phyloP scores from a whole-genome alignment of 2,888 invertebrate species.

The Frankliniella intonsa region DNA sequence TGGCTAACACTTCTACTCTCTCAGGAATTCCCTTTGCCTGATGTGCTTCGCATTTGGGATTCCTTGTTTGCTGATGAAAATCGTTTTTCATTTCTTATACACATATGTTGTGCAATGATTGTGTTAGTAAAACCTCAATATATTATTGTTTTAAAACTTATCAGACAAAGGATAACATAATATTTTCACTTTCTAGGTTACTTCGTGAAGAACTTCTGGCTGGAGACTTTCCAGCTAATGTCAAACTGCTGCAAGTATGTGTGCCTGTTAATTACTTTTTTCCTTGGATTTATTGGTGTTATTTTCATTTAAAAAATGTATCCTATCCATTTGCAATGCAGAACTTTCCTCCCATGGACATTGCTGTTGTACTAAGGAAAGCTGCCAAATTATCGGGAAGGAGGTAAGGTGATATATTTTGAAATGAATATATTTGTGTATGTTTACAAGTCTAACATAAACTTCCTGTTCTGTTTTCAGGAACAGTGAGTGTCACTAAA shows the following conservation, averaged over 20 bases:
- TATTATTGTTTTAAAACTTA: background rate
- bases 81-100: constrained; percentile 85
- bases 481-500: background rate
- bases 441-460: background rate
- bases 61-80: constrained; percentile 85
- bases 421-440: background rate
- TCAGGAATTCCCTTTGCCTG: constrained; percentile 96
- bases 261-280: background rate
- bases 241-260: constrained; percentile 80
- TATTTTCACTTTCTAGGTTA: constrained; percentile 57
- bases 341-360: constrained; percentile 85
- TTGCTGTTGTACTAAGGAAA: constrained; percentile 74
- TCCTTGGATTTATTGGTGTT: background rate
- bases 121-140: constrained; percentile 62
- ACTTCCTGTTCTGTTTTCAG: background rate
- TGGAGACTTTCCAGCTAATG: constrained; percentile 89
- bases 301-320: constrained; percentile 18
- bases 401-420: constrained; percentile 35
- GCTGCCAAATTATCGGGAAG: constrained; percentile 60
- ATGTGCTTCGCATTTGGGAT: constrained; percentile 97
- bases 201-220: constrained; percentile 74
- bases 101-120: constrained; percentile 96
- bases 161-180: constrained; percentile 28
- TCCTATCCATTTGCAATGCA: constrained; percentile 40
- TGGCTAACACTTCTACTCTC: constrained; percentile 94